A percentile compares a stretch with the other conserved stretches of the same genome.
Conservation (phyloP, 2,888 invertebrate species). For the Amphipyra tragopoginis region DNA sequence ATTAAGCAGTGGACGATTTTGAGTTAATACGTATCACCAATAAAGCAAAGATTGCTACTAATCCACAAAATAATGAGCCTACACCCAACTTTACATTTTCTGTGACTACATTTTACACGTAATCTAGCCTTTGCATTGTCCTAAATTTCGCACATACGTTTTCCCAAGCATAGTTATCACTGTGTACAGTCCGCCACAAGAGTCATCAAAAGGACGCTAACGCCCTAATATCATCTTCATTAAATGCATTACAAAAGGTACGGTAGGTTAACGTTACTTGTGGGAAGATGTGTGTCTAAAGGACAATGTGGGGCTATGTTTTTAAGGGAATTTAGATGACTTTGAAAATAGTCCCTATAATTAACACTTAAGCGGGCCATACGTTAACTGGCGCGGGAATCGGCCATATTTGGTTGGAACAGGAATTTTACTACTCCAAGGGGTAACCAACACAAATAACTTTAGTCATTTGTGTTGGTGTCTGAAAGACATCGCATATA, state of each 20-base stretch:
- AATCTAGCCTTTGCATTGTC: slow-evolving; percentile 12
- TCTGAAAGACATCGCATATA: no score
- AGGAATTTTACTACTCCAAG: no score
- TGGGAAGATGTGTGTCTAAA: slow-evolving; percentile 31
- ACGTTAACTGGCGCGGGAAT: no score
- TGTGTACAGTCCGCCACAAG: slow-evolving; percentile 16
- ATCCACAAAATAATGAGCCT: no score
- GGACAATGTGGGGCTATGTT: not conserved
- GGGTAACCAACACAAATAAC: no score
- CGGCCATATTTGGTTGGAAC: no score
- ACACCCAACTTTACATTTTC: slow-evolving; percentile 1
- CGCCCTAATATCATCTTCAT: slow-evolving; percentile 26
- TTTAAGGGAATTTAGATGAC: not conserved
- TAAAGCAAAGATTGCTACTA: no score
- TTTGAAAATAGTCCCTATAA: not conserved
- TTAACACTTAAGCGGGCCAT: not conserved
- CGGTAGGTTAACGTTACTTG: slow-evolving; percentile 17
- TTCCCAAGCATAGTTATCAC: slow-evolving; percentile 29
- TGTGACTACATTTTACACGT: slow-evolving; percentile 12
- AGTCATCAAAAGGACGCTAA: slow-evolving; percentile 24
- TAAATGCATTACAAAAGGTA: slow-evolving; percentile 32
- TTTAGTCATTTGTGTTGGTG: no score
- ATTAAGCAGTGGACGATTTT: no score
- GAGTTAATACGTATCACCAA: no score
- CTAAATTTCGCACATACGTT: slow-evolving; percentile 14